Evolutionary conservation across 2,888 invertebrate species (phyloP).

Genomic region (Athalia circularis): DNA sequence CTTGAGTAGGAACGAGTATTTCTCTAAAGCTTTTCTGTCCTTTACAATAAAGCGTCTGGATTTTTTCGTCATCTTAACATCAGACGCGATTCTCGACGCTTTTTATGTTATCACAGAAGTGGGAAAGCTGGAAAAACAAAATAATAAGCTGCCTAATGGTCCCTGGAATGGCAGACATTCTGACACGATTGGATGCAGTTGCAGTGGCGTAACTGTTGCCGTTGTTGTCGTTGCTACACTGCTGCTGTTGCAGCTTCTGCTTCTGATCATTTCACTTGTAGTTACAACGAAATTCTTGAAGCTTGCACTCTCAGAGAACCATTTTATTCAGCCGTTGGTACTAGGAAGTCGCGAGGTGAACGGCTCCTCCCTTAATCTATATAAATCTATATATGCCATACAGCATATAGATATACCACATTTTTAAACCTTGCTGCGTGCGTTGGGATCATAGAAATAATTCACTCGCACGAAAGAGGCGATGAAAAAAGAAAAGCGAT

Average conservation of each 20-base stretch:
- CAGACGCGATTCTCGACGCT: slow-evolving; percentile 31
- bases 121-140: slow-evolving; percentile 60
- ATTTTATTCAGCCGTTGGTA: slow-evolving; percentile 27
- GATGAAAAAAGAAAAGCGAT: not conserved
- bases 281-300: slow-evolving; percentile 15
- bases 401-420: too few relatives aligned
- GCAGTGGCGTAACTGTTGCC: slow-evolving; percentile 43
- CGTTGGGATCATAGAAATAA: not conserved
- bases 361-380: slow-evolving; percentile 12
- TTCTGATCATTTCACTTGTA: slow-evolving; percentile 29
- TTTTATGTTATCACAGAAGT: slow-evolving; percentile 22
- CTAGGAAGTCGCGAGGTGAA: slow-evolving; percentile 10
- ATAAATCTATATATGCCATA: not conserved
- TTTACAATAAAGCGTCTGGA: slow-evolving; percentile 3
- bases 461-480: not conserved
- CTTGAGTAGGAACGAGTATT: not conserved
- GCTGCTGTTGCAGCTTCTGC: slow-evolving; percentile 7
- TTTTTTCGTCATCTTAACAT: slow-evolving; percentile 23
- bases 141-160: slow-evolving; percentile 68
- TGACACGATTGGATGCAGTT: slow-evolving; percentile 67
- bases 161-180: slow-evolving; percentile 67
- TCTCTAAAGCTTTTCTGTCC: not conserved
- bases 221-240: not conserved
- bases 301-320: slow-evolving; percentile 29
- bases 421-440: not conserved